A percentile compares a stretch with the other conserved stretches of the same genome.
Evolutionary conservation across 2,888 invertebrate species (phyloP).

Genomic region (Ectobius pallidus): DNA sequence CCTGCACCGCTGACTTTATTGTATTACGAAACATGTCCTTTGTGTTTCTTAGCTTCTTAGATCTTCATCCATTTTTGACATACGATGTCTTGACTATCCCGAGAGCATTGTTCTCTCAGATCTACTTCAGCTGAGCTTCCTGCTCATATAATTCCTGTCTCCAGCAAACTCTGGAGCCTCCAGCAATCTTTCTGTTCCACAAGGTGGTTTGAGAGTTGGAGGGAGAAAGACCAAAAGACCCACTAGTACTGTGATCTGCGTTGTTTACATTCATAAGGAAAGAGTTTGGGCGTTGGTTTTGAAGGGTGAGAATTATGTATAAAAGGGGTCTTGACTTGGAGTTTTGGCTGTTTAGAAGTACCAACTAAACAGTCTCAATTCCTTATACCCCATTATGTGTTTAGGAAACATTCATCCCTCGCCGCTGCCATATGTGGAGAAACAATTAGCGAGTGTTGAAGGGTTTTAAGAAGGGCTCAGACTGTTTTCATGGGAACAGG

Average conservation of each 20-base stretch:
- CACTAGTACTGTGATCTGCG: neutral
- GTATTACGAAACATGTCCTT: too few relatives aligned
- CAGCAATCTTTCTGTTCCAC: too few relatives aligned
- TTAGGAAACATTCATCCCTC: neutral
- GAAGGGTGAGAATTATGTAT: neutral
- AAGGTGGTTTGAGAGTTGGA: too few relatives aligned
- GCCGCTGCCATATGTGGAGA: constrained; percentile 10
- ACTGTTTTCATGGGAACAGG: neutral
- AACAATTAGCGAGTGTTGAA: constrained; percentile 15
- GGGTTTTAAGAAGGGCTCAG: neutral
- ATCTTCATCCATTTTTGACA: too few relatives aligned
- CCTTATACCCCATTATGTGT: neutral
- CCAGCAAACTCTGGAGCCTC: too few relatives aligned
- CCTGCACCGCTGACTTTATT: too few relatives aligned
- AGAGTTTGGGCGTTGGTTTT: constrained; percentile 4
- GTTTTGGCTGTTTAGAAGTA: neutral
- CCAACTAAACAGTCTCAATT: neutral
- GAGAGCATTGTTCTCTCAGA: too few relatives aligned
- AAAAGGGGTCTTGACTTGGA: neutral
- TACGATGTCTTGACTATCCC: too few relatives aligned
- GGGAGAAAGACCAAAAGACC: neutral
- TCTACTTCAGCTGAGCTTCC: too few relatives aligned
- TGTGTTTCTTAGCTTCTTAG: too few relatives aligned
- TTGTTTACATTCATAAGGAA: constrained; percentile 12
- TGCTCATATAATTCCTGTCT: too few relatives aligned